Evolutionary conservation across 2,797 vertebrate genomes (phyloP), one percentile per base, ranked within the genome.

Genomic region (Antennarius maculatus): DNA sequence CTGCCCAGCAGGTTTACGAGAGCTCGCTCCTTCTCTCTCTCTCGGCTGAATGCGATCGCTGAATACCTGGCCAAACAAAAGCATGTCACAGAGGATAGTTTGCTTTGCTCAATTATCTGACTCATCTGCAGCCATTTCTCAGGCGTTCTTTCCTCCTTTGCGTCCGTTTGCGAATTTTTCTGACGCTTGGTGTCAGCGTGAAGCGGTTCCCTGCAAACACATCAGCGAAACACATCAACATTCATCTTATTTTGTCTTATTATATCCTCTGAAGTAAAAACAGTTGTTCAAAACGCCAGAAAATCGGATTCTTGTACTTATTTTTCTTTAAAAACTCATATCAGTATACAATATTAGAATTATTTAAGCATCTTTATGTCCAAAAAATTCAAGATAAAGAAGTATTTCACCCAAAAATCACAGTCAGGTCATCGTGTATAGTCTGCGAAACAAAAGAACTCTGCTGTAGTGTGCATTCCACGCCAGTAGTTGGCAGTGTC

Each of bases 1-100:
- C 78, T 60, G 45, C 67, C 66, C 64, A 59, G 79, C 82, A 86
- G 78, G 76, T 84, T 84, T 73, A 45, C 17, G 46, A 54, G 42
- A 66, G 45, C 52, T 74, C 23, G 1, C 23, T 23, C 23, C 4
- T 3, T 34, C 31, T 5, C 41, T 7, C 29, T 61, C 51, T 65
- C 71, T 65, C 43, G 12, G 39, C 37, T 71, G 61, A 76, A 74
- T 42, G 45, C 15, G 37, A 58, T 60, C 56, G 27, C 65, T 70
- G 56, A 61, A 28, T 63, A 69, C 59, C 48, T 50, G 47, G 49
- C 51, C 27, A 55, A 46, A 79, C 68, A 61, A 64, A 63, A 62
- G 66, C 61, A 53, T 11, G 3, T 49, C 54, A 39, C 52, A 61
- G 62, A 77, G 61, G 51, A 64, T 58, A 72, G 17, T 10, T 45